These are phyloP conservation scores for Myotis lucifugus DNA, from an alignment of 2,113 vertebrate genomes.

Conservation along the genomic window DNA sequence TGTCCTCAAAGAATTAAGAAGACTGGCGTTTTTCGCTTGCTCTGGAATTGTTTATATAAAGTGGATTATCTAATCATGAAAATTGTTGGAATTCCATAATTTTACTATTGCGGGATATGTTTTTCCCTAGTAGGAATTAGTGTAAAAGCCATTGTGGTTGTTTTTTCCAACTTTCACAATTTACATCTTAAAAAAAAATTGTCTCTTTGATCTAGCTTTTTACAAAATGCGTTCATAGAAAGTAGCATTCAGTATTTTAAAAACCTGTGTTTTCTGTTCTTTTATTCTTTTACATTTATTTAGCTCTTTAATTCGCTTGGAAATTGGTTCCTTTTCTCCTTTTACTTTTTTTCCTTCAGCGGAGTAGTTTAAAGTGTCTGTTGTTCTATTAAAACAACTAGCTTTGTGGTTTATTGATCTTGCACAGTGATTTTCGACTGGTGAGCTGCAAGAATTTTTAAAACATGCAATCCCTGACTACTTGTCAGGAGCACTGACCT, in stretches of 20 bases:
- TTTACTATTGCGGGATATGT: neutral
- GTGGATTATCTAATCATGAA: neutral
- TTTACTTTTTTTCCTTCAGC: neutral
- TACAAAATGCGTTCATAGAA: neutral
- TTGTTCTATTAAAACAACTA: neutral
- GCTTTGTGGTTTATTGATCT: neutral
- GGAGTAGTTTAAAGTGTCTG: neutral
- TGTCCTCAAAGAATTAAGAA: conserved; percentile 45
- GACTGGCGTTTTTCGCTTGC: neutral
- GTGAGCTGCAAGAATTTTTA: neutral
- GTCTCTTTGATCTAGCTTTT: neutral
- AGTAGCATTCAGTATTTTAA: neutral
- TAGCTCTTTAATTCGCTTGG: neutral
- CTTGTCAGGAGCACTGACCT: neutral
- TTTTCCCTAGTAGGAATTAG: neutral
- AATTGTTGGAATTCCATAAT: neutral
- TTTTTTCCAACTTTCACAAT: neutral
- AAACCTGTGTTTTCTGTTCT: neutral
- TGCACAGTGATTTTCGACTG: neutral
- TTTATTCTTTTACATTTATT: neutral
- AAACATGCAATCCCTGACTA: neutral
- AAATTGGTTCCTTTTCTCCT: neutral
- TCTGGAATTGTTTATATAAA: neutral
- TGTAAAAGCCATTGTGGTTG: neutral
- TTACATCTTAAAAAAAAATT: neutral